phyloP scores from a whole-genome alignment of 2,888 invertebrate species.

The Apamea anceps region DNA sequence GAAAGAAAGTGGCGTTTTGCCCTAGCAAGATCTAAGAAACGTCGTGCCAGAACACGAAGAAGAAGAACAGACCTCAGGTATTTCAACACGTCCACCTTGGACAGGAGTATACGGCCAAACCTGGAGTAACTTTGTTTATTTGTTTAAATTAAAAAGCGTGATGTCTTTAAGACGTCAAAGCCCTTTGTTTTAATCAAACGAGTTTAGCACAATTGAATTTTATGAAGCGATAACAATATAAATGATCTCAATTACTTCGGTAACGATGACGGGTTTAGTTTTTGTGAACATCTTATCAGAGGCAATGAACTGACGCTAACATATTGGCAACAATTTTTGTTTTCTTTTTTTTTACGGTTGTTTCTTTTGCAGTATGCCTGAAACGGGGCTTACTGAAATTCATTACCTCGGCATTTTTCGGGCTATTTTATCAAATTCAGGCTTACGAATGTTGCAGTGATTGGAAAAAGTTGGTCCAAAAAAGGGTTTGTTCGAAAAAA shows the following conservation, averaged over 20 bases:
- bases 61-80: not conserved
- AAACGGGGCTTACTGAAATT: not conserved
- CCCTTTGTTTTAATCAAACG: slow-evolving; percentile 44
- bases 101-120: not conserved
- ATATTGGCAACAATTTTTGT: slow-evolving; percentile 33
- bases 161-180: slow-evolving; percentile 20
- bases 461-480: not conserved
- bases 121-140: not conserved
- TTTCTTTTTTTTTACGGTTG: not conserved
- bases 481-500: too few relatives aligned
- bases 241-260: slow-evolving; percentile 62
- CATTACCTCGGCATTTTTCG: not conserved
- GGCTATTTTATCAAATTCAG: not conserved
- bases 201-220: slow-evolving; percentile 47
- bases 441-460: not conserved
- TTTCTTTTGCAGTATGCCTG: not conserved
- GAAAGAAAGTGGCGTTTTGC: not conserved
- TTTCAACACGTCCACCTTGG: not conserved
- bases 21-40: not conserved
- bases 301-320: slow-evolving; percentile 61
- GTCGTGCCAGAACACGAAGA: not conserved
- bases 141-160: slow-evolving; percentile 12
- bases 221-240: slow-evolving; percentile 55
- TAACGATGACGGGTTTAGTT: slow-evolving; percentile 53
- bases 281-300: slow-evolving; percentile 50